Evolutionary conservation across 2,113 vertebrate genomes (phyloP), one percentile per base, ranked within the genome.

Genomic region (Lates calcarifer): DNA sequence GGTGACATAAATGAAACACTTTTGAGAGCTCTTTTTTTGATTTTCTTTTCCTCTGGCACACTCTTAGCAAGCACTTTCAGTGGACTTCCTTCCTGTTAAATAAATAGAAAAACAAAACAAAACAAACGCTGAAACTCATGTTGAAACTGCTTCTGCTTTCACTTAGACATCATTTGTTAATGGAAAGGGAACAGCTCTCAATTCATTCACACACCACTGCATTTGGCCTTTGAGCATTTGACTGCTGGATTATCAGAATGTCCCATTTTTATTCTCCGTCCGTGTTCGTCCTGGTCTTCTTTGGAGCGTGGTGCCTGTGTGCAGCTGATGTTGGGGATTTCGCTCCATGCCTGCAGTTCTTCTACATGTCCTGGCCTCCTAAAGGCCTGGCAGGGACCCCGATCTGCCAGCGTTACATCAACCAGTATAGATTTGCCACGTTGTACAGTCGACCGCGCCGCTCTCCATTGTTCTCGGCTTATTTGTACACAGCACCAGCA

Each of bases 401-500:
- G 0, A 90, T 95, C 73, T 95, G 94, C 75, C 94, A 95, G 49
- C 88, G 84, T 3, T 94, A 77, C 14, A 0, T 20, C 14, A 93
- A 94, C 87, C 47, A 58, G 33, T 90, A 92, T 55, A 91, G 37
- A 18, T 95, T 94, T 6, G 94, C 94, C 65, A 87, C 93, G 0
- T 57, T 94, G 80, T 95, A 95, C 91, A 93, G 88, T 33, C 89
- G 91, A 2, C 22, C 51, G 0, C 87, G 85, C 0, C 94, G 93
- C 56, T 80, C 93, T 0, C 90, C 94, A 0, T 94, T 90, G 93
- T 91, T 93, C 66, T 95, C 94, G 0, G 93, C 84, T 1, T 94
- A 95, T 22, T 1, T 86, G 10, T 95, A 87, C 82, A n/a, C 73
- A 0, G 13, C 28, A 0, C 87, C 92, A 0, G 2, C 0, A 3